These are phyloP conservation scores for Apostichopus californicus DNA, from an alignment of 35 echinoderm and acorn worm genomes.

Conservation along the genomic window DNA sequence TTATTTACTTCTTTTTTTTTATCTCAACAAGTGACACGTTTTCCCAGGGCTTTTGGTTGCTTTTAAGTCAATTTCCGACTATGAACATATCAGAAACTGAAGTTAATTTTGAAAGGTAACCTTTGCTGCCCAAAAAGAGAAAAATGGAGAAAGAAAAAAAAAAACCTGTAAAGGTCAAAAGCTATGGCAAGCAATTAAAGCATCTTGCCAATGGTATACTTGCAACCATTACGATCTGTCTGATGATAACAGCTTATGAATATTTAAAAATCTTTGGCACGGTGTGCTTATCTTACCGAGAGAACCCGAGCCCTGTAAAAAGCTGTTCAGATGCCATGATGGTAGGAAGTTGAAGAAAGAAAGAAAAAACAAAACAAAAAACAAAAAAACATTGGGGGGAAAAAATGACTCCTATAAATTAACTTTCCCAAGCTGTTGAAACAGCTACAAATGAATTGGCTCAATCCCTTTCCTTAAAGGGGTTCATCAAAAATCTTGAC, in stretches of 20 bases:
- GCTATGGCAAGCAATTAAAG: neutral
- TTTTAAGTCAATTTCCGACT: conserved; percentile 5
- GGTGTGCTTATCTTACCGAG: neutral
- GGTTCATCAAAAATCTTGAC: too few species aligned
- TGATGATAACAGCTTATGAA: neutral
- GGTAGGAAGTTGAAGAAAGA: neutral
- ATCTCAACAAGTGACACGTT: neutral
- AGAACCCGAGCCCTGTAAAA: neutral
- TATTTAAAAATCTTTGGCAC: neutral
- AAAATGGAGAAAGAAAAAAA: neutral
- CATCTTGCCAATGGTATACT: conserved; percentile 1
- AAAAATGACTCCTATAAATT: conserved; percentile 32
- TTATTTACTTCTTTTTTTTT: too few species aligned
- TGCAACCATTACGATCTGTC: neutral
- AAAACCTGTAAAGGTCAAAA: neutral
- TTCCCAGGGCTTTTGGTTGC: neutral
- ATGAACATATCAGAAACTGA: conserved; percentile 20
- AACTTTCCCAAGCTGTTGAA: conserved; percentile 14
- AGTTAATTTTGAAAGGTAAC: conserved; percentile 17
- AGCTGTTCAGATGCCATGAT: neutral
- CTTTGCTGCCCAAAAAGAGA: conserved; percentile 7
- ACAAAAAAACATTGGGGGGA: neutral
- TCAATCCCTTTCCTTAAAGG: neutral
- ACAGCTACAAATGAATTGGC: conserved; percentile 27
- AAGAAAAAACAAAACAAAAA: neutral